Evolutionary conservation across 1,140 invertebrate species (phyloP).

Genomic region (Bathynomus jamesi): DNA sequence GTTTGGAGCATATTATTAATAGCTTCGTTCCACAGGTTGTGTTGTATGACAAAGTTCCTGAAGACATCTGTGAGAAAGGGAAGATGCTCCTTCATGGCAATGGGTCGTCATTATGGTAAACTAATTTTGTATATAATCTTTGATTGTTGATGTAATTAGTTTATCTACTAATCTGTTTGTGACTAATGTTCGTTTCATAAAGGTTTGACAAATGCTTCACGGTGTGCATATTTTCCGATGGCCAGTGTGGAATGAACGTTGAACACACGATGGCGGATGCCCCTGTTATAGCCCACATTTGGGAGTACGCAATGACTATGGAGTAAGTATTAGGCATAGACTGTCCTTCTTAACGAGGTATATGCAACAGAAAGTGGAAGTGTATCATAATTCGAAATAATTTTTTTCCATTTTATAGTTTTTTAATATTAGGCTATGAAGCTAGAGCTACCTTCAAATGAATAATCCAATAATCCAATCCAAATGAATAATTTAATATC

Average conservation of each 20-base stretch:
- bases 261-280: slow-evolving; percentile 54
- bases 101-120: slow-evolving; percentile 45
- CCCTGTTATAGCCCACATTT: slow-evolving; percentile 51
- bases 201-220: slow-evolving; percentile 48
- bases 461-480: no score
- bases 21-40: slow-evolving; percentile 43
- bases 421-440: no score
- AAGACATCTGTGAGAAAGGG: slow-evolving; percentile 43
- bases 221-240: slow-evolving; percentile 46
- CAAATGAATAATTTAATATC: no score
- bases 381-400: no score
- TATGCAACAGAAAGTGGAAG: no score
- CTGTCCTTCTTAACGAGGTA: no score
- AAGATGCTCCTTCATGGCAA: slow-evolving; percentile 46
- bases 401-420: no score
- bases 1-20: no score
- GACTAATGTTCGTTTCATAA: slow-evolving; percentile 33
- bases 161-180: neutral
- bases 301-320: slow-evolving; percentile 48
- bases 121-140: no score
- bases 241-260: slow-evolving; percentile 50
- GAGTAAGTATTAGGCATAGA: slow-evolving; percentile 44
- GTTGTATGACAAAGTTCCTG: slow-evolving; percentile 41
- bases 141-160: no score
- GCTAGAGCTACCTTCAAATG: no score